A percentile compares a stretch with the other conserved stretches of the same genome.
Conservation (phyloP, 2,797 vertebrate species). For the Iguana delicatissima region DNA sequence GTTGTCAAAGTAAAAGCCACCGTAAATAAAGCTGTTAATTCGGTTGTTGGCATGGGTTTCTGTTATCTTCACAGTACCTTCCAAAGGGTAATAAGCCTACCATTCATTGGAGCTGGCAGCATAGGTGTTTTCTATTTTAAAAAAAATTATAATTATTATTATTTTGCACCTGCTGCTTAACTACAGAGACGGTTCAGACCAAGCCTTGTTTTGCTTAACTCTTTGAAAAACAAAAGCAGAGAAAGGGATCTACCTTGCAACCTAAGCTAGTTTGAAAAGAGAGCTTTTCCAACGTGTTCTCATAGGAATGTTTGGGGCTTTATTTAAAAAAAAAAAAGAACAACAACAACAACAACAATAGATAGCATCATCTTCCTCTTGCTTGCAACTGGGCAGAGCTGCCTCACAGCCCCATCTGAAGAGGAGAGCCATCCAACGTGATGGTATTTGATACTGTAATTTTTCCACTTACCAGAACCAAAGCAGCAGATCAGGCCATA, state of each 20-base stretch:
- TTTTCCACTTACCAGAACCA: constrained; percentile 63
- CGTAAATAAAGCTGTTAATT: constrained; percentile 82
- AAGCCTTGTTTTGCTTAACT: constrained; percentile 83
- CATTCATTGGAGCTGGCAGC: constrained; percentile 84
- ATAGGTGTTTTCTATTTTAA: constrained; percentile 61
- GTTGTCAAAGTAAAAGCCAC: constrained; percentile 80
- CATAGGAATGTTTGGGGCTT: constrained; percentile 63
- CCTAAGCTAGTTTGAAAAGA: constrained; percentile 72
- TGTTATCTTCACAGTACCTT: constrained; percentile 81
- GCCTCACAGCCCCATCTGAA: constrained; percentile 23
- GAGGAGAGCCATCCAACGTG: background rate
- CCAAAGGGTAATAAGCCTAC: constrained; percentile 79
- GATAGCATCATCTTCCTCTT: constrained; percentile 17
- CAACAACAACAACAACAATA: constrained; percentile 17
- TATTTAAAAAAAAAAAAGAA: background rate
- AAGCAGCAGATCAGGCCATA: constrained; percentile 10
- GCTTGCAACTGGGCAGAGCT: constrained; percentile 51
- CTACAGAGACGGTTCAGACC: constrained; percentile 80
- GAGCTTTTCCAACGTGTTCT: constrained; percentile 69
- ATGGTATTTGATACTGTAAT: constrained; percentile 42
- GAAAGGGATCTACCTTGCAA: constrained; percentile 83
- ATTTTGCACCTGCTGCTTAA: constrained; percentile 84
- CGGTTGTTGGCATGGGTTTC: constrained; percentile 79
- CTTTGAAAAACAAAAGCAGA: constrained; percentile 82
- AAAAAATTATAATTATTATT: constrained; percentile 67